These are phyloP conservation scores for Collichthys lucidus DNA, from an alignment of 2,113 vertebrate species.

Conservation along the genomic window DNA sequence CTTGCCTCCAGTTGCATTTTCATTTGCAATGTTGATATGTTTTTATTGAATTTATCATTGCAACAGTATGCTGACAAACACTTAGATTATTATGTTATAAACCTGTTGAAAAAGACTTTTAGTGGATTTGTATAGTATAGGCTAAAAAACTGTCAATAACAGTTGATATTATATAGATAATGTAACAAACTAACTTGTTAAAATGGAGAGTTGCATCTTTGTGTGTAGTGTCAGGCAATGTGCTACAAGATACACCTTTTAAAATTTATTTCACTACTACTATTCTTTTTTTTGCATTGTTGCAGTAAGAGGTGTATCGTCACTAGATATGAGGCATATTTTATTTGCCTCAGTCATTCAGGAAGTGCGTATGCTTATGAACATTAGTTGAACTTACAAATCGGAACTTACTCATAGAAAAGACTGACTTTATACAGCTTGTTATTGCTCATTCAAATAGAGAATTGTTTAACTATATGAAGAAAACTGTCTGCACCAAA, in stretches of 20 bases:
- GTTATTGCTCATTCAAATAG: conserved; percentile 14
- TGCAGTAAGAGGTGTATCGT: neutral
- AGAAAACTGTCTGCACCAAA: conserved; percentile 30
- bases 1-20: conserved; percentile 9
- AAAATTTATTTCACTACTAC: too few species aligned
- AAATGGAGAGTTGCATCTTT: neutral
- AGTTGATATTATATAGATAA: neutral
- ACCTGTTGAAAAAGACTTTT: neutral
- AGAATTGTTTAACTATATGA: conserved; percentile 4
- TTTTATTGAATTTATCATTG: conserved; percentile 22
- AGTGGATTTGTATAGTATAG: neutral
- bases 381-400: neutral
- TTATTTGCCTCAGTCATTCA: conserved; percentile 8
- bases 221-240: neutral
- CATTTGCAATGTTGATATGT: conserved; percentile 11
- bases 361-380: neutral
- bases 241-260: conserved; percentile 14
- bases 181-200: conserved; percentile 4
- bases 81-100: neutral
- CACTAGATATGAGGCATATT: conserved; percentile 15
- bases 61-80: neutral
- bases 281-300: neutral
- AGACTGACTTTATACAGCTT: conserved; percentile 2
- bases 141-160: neutral
- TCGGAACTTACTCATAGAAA: neutral